These are phyloP conservation scores for Graptemys geographica DNA, from an alignment of 2,797 vertebrate species.

Conservation along the genomic window DNA sequence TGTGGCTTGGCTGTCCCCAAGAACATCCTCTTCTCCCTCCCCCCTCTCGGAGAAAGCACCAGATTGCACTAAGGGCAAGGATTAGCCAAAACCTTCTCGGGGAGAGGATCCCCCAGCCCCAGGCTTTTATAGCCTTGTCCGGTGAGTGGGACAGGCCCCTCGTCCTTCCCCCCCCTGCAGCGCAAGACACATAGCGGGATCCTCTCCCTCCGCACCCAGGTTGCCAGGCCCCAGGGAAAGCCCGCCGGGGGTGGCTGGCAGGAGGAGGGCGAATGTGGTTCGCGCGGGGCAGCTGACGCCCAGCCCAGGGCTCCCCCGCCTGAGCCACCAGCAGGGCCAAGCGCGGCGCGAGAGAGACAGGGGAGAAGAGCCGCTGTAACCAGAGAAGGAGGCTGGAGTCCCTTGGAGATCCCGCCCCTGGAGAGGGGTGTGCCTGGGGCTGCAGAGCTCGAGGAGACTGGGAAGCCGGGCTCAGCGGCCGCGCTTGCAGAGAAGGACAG, in stretches of 20 bases:
- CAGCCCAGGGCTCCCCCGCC: background rate
- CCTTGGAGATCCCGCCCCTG: background rate
- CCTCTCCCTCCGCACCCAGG: too few species aligned
- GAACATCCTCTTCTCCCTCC: background rate
- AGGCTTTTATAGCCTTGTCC: too few species aligned
- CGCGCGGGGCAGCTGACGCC: background rate
- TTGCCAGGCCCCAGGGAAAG: background rate
- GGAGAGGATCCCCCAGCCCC: background rate
- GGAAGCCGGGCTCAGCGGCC: background rate
- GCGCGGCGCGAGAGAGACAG: conserved; percentile 41
- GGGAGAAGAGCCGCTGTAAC: background rate
- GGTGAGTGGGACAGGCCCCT: background rate
- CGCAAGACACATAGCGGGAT: background rate
- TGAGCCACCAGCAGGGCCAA: background rate
- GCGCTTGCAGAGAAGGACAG: background rate
- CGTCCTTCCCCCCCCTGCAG: too few species aligned
- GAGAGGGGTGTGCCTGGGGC: background rate
- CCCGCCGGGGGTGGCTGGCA: background rate
- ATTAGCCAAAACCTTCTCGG: background rate
- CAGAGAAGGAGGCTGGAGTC: background rate
- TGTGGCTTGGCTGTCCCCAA: background rate
- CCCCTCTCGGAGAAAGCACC: background rate
- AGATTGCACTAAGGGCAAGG: background rate
- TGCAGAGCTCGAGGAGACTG: background rate
- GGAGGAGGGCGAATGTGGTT: background rate